A percentile compares a stretch with the other conserved stretches of the same genome.
These are phyloP conservation scores for Benitochromis conjunctus DNA, from an alignment of 2,113 vertebrate genomes.

Conservation along the genomic window DNA sequence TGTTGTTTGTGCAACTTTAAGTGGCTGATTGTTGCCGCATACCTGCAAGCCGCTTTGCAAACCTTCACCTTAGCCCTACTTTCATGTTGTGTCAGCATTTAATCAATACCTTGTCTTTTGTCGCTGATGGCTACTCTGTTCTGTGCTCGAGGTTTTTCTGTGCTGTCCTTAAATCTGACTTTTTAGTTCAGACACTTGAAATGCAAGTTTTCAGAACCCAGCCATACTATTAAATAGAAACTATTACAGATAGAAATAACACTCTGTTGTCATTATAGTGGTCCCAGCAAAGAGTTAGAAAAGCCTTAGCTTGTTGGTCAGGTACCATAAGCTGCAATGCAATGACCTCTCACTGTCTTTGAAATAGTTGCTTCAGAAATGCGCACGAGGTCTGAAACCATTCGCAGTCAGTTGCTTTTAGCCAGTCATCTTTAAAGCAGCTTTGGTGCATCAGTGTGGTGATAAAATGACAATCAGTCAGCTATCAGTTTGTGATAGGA, in stretches of 20 bases:
- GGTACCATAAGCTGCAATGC: neutral
- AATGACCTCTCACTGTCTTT: neutral
- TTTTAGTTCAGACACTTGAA: neutral
- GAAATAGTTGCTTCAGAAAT: neutral
- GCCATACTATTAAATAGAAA: neutral
- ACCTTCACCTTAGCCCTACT: neutral
- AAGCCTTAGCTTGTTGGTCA: neutral
- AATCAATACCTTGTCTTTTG: neutral
- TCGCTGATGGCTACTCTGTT: too few species aligned
- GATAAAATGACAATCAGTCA: neutral
- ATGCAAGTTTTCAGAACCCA: neutral
- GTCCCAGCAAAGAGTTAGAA: neutral
- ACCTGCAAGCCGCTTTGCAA: neutral
- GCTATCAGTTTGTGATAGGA: neutral
- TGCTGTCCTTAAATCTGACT: neutral
- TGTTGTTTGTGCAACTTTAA: neutral
- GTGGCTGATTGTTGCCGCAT: neutral
- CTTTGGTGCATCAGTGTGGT: neutral
- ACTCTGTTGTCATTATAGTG: neutral
- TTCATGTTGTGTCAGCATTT: neutral
- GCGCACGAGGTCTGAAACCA: neutral
- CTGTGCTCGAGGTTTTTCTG: neutral
- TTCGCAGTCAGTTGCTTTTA: neutral
- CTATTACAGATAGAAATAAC: neutral
- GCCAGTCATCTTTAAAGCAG: neutral